Evolutionary conservation across 1,140 invertebrate species (phyloP), one percentile per base, ranked within the genome.

Genomic region (Macrocentrus cingulum): DNA sequence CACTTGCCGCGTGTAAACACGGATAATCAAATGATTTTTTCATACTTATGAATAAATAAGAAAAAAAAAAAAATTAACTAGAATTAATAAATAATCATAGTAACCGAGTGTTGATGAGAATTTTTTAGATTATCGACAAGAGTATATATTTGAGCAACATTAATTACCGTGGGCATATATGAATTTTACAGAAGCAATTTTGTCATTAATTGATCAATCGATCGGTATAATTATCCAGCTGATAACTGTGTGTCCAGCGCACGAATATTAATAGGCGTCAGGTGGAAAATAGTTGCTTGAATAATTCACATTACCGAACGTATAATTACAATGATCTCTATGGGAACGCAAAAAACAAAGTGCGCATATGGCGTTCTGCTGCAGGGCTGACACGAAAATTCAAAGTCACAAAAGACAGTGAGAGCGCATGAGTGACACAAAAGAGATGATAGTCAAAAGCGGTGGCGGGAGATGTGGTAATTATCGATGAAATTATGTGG

Each of bases 401-500:
- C 2, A 19, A 19, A 51, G 49, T 32, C 49, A 51, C 25, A 32
- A 49, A n/a, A n/a, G 13, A 18, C 32, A 37, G 49, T 53, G 50
- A 61, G 59, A 68, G 58, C 60, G 61, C 61, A 59, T 63, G 61
- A 49, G 59, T 46, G n/a, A 22, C 34, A 36, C 2, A 20, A 22
- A 48, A 36, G 19, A n/a, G 18, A 29, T 36, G 45, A 25, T 13
- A 15, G n/a, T 18, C 13, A 54, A 52, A 56, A 62, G 18, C 45
- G 46, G n/a, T 51, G 50, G 59, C 51, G 64, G 53, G 64, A 61
- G 54, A n/a, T 32, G 36, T 32, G 44, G 57, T 23, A 60, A 59
- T 64, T 70, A 56, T 68, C 60, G 60, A 71, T 66, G 70, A 64
- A 77, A 75, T 56, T 56, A 60, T 71, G 74, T 71, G 69, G 70